These are phyloP conservation scores for Elephas maximus DNA, from an alignment of 2,113 vertebrate genomes.

Conservation along the genomic window DNA sequence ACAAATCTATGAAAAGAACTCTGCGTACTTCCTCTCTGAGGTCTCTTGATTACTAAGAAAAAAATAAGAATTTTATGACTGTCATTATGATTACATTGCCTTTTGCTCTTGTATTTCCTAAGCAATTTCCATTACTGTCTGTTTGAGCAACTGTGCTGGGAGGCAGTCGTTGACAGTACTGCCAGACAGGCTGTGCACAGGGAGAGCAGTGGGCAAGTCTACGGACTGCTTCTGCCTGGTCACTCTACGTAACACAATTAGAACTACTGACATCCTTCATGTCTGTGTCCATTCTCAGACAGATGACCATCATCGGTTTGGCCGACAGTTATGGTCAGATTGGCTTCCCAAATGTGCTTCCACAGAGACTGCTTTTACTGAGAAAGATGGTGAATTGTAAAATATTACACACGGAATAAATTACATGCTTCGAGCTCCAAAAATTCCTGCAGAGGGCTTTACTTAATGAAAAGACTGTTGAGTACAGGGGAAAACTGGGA, in stretches of 20 bases:
- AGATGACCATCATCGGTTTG: neutral
- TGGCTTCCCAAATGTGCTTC: neutral
- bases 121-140: neutral
- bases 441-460: neutral
- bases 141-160: accelerated
- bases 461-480: neutral
- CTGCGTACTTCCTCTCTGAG: neutral
- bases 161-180: no score
- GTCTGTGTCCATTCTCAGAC: neutral
- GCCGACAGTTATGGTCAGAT: neutral
- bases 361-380: neutral
- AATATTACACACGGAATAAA: no score
- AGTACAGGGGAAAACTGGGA: neutral
- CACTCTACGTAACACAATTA: neutral
- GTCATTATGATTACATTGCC: no score
- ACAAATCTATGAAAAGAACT: neutral
- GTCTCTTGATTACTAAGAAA: no score
- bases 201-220: neutral
- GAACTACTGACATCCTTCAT: neutral
- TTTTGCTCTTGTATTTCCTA: neutral
- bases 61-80: neutral
- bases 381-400: neutral
- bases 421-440: neutral
- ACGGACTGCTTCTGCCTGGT: neutral
- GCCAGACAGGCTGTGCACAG: no score